phyloP scores from a whole-genome alignment of 2,797 vertebrate species.

The Eutrigla gurnardus region DNA sequence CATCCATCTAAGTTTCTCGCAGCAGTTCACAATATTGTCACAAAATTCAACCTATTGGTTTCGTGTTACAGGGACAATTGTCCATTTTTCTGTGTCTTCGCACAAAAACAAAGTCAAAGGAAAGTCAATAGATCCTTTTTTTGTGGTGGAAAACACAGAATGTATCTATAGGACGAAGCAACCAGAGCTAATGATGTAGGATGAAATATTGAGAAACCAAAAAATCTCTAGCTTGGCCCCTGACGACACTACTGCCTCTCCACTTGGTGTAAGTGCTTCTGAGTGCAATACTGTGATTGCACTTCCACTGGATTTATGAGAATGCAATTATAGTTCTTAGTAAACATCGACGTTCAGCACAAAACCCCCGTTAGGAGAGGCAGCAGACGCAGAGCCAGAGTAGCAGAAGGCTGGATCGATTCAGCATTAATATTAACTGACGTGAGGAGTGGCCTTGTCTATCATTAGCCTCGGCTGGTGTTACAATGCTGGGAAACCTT shows the following conservation, averaged over 20 bases:
- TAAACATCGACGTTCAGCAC: slow-evolving; percentile 36
- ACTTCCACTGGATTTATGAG: slow-evolving; percentile 56
- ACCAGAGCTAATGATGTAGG: too few relatives aligned
- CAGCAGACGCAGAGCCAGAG: slow-evolving; percentile 14
- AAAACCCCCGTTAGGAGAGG: slow-evolving; percentile 14
- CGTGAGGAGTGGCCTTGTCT: slow-evolving; percentile 28
- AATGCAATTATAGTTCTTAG: slow-evolving; percentile 50
- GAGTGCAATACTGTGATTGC: slow-evolving; percentile 42
- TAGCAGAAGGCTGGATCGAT: slow-evolving; percentile 45
- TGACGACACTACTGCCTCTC: slow-evolving; percentile 8
- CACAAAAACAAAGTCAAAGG: too few relatives aligned
- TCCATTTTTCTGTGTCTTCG: too few relatives aligned
- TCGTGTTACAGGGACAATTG: too few relatives aligned
- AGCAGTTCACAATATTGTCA: too few relatives aligned
- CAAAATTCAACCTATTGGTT: too few relatives aligned
- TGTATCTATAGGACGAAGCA: too few relatives aligned
- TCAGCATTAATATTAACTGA: slow-evolving; percentile 32
- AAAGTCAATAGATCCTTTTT: too few relatives aligned
- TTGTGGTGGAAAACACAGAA: too few relatives aligned
- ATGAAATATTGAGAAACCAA: too few relatives aligned
- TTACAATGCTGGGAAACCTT: slow-evolving; percentile 8
- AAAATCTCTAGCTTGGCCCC: too few relatives aligned
- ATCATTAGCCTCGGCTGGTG: slow-evolving; percentile 12
- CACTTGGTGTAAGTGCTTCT: slow-evolving; percentile 25
- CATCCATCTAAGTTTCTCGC: too few relatives aligned